These are phyloP conservation scores for Hestina assimilis DNA, from an alignment of 1,140 invertebrate species.

Conservation along the genomic window DNA sequence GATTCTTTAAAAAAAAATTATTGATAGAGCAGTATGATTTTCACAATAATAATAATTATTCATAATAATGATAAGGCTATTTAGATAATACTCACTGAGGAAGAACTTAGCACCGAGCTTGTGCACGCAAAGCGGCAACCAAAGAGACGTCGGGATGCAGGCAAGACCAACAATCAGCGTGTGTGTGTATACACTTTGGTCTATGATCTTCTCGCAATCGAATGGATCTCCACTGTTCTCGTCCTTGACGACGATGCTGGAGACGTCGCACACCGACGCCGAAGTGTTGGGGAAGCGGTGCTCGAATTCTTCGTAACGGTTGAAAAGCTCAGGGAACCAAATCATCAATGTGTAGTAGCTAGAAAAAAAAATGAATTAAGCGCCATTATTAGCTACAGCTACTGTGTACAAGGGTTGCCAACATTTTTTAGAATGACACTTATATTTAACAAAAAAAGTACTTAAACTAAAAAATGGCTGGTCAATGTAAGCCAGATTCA, in stretches of 20 bases:
- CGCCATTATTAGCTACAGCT: background rate
- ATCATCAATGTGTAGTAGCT: conserved; percentile 91
- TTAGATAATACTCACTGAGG: conserved; percentile 79
- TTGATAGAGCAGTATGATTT: no score
- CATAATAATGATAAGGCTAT: no score
- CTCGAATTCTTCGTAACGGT: conserved; percentile 86
- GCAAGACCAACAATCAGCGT: conserved; percentile 86
- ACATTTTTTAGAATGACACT: no score
- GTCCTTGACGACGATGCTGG: conserved; percentile 74
- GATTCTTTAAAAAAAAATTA: no score
- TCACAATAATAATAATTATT: no score
- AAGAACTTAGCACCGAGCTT: conserved; percentile 86
- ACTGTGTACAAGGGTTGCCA: no score
- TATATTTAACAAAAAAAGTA: no score
- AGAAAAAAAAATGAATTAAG: background rate
- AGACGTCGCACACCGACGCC: conserved; percentile 86
- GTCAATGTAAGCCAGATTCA: no score
- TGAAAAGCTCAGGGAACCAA: conserved; percentile 90
- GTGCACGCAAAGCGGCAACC: conserved; percentile 85
- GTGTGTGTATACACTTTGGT: conserved; percentile 83
- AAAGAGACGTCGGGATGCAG: conserved; percentile 86
- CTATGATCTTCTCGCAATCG: conserved; percentile 80
- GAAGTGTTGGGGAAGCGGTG: conserved; percentile 79
- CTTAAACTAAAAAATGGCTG: no score
- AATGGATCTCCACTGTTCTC: conserved; percentile 67